Percentiles rank a stretch among this genome's conserved stretches.
These are phyloP conservation scores for Saxidomus purpurata DNA, from an alignment of 1,140 invertebrate genomes.

Conservation along the genomic window DNA sequence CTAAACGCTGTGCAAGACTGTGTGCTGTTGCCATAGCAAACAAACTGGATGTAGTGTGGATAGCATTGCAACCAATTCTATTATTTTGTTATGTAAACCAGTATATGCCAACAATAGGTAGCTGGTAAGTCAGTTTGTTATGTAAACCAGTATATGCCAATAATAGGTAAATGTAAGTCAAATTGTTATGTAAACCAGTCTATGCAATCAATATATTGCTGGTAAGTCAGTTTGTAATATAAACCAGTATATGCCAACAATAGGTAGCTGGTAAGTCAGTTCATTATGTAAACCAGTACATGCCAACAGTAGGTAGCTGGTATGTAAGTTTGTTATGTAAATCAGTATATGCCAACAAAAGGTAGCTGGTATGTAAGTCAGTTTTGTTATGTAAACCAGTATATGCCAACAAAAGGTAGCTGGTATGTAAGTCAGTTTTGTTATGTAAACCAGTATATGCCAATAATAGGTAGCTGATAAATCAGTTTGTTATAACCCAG, in stretches of 20 bases:
- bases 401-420: constrained; percentile 88
- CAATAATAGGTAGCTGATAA: background rate
- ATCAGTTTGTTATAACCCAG: too few relatives aligned
- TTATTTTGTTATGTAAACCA: constrained; percentile 89
- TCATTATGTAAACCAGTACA: constrained; percentile 89
- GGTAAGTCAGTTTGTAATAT: constrained; percentile 88
- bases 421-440: constrained; percentile 62
- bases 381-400: constrained; percentile 90
- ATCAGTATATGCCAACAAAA: too few relatives aligned
- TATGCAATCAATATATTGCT: too few relatives aligned
- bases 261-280: constrained; percentile 70
- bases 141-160: constrained; percentile 89
- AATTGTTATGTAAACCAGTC: constrained; percentile 87
- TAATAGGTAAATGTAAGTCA: constrained; percentile 68
- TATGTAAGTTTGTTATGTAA: constrained; percentile 85
- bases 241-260: constrained; percentile 89
- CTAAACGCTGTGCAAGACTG: constrained; percentile 91
- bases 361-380: constrained; percentile 85
- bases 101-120: constrained; percentile 89
- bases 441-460: constrained; percentile 89
- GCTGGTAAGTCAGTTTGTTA: constrained; percentile 83
- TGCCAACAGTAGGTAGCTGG: constrained; percentile 86
- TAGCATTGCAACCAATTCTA: constrained; percentile 90
- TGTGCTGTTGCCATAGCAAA: constrained; percentile 93
- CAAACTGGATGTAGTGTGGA: constrained; percentile 92